Base-by-base conservation (phyloP, 2,113 vertebrate species). In the Amphiprion percula region DNA sequence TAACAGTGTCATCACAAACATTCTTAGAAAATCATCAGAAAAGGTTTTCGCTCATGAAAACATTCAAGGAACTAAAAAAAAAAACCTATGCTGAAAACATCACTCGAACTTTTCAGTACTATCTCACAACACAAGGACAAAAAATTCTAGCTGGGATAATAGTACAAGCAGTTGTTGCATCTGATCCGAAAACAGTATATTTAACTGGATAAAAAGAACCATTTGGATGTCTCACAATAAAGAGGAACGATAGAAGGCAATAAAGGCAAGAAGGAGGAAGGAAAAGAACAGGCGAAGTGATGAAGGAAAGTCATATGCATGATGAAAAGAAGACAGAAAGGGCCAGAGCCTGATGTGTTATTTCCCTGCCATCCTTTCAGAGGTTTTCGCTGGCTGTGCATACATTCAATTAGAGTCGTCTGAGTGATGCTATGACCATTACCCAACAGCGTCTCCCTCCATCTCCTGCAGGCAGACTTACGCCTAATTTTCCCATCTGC, bases 401-500 rank as follows among this genome's bases (percentile, higher is more conserved):
- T 63, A 64, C 80, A 71, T 87, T 89, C 82, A 88, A 79, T 90
- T 79, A 59, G 85, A 49, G 76, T 23, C 52, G 68, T 53, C 10
- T 55, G 84, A 77, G 62, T 19, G 76, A 90, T 80, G 84, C 80
- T 66, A 21, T 47, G 82, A 70, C 78, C 6, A 67, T 52, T 55
- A 63, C 16, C n/a, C 76, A 63, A 44, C 79, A 54, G 30, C 49
- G 0, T 79, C 77, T 80, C 77, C 59, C 72, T 78, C 56, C 30
- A 30, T 80, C 85, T 85, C 82, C 80, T 74, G 77, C 79, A 72
- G 74, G 69, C 87, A 84, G 79, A 80, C 86, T 77, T 61, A 58
- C 19, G 46, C 69, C 86, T 92, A 87, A 91, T 92, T 92, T 87
- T 91, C 88, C 89, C 92, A 92, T 93, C 91, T 91, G 92, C 84